Conservation (phyloP, 2,113 vertebrate species). For the Kryptolebias marmoratus region DNA sequence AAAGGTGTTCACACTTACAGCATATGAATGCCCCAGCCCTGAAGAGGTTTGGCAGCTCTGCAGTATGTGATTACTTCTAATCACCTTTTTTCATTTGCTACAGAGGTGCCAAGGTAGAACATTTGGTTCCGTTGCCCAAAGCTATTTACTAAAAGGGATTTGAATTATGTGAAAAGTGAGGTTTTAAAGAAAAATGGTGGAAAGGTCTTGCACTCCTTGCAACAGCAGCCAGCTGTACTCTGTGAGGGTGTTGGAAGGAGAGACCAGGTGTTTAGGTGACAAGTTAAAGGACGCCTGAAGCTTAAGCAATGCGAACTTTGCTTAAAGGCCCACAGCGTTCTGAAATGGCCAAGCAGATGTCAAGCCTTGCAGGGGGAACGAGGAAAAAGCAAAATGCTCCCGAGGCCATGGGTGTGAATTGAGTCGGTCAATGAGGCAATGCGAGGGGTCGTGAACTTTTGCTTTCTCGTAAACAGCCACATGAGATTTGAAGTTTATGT, state of each 20-base stretch:
- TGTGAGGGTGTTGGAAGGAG: slow-evolving; percentile 78
- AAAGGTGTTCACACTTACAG: slow-evolving; percentile 64
- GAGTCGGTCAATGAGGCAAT: slow-evolving; percentile 71
- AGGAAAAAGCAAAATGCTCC: slow-evolving; percentile 66
- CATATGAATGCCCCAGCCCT: slow-evolving; percentile 70
- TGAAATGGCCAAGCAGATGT: slow-evolving; percentile 81
- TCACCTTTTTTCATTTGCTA: slow-evolving; percentile 52
- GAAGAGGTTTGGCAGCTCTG: slow-evolving; percentile 73
- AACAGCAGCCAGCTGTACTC: slow-evolving; percentile 74
- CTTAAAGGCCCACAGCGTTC: slow-evolving; percentile 70
- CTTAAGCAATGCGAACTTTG: slow-evolving; percentile 79
- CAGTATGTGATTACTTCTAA: slow-evolving; percentile 60
- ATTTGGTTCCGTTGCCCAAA: slow-evolving; percentile 63
- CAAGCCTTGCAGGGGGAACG: slow-evolving; percentile 68
- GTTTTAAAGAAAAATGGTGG: slow-evolving; percentile 63
- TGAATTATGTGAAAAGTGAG: slow-evolving; percentile 52
- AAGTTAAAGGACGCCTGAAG: slow-evolving; percentile 67
- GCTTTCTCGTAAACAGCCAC: slow-evolving; percentile 73
- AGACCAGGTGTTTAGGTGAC: slow-evolving; percentile 65
- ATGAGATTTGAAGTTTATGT: slow-evolving; percentile 68
- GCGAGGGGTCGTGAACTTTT: slow-evolving; percentile 64
- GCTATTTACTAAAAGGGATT: slow-evolving; percentile 54
- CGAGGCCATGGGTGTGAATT: slow-evolving; percentile 58
- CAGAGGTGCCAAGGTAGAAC: slow-evolving; percentile 72
- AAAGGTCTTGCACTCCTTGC: slow-evolving; percentile 74